Base-by-base conservation (phyloP, 2,888 invertebrate species). In the Yponomeuta plumbellus region DNA sequence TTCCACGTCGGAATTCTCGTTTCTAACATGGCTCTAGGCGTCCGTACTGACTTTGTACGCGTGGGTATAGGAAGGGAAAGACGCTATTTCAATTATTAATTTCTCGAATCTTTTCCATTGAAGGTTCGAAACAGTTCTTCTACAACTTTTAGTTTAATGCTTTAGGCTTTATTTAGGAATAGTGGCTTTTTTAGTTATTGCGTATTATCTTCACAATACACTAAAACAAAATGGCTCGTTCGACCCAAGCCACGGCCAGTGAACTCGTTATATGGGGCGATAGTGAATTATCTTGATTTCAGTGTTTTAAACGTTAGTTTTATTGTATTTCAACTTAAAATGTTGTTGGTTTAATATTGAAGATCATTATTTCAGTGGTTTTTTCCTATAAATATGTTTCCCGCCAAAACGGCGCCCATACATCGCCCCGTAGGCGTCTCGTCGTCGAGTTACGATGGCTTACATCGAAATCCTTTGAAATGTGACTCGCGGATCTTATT, bases 151-250 rank as follows among this genome's bases (percentile, higher is more conserved):
- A 90, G 88, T 71, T 79, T 70, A 81, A 82, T 87, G 81, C 78
- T 80, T 78, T 71, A 76, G 75, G 80, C 85, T 85, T 89, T 86
- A 85, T 84, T 83, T 86, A 74, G 85, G 83, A 86, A 86, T 85
- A 76, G 79, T 79, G 90, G 84, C 86, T 84, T 81, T 77, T 81
- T 75, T 74, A 81, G 84, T 81, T 85, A 90, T 80, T 90, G 90
- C 91, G 88, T 91, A 91, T 88, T 90, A 89, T 90, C 85, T 78
- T 83, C 87, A 84, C 84, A 88, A 88, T 83, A 82, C 80, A 88
- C 86, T 85, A 92, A 92, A 92, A 92, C 91, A 91, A 92, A 91
- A 92, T 91, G 91, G 92, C 91, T 91, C 91, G 81, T 87, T 79
- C 86, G 82, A 87, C 85, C 86, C 86, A 87, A 86, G 89, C 89